Evolutionary conservation across 2,113 vertebrate genomes (phyloP), one percentile per base, ranked within the genome.

Genomic region (Corydoras maculifer): DNA sequence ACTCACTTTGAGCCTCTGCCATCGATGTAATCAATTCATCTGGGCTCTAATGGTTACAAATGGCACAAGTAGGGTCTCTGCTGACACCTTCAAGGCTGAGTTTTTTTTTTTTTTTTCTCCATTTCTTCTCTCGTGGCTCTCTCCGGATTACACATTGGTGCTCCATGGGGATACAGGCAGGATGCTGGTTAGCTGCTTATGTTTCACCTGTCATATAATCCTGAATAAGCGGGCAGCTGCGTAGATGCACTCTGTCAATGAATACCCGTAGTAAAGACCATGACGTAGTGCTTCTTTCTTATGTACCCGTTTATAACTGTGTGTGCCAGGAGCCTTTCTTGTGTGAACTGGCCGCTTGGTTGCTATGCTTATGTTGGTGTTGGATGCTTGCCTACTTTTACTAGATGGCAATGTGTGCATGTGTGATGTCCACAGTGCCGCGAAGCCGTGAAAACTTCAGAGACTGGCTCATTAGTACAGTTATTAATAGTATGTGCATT

Each of bases 1-100:
- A 74, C 73, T 72, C 69, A 54, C 58, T 53, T 67, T 61, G 32
- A 30, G 68, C 50, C 48, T 43, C 60, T 71, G 69, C 76, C 78
- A 77, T 73, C 72, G 73, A 77, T 77, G 73, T 73, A 67, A 80
- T 80, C 78, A 80, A 80, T 80, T 80, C 75, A 80, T 80, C 69
- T 70, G 62, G 75, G 75, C 75, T 80, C 75, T 80, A 80, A 80
- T 80, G 78, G 78, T 80, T 80, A 80, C 78, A 75, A 77, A 77
- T 77, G 75, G 78, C 69, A 75, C 69, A 68, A 75, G 75, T 77
- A 51, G 65, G 75, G 72, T 80, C 78, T 80, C 75, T 68, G 63
- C 53, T 67, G 78, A 75, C 78, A 75, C 69, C 70, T 72, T 77
- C 53, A 80, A 69, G 43, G 29, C 65, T 62, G 50, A 43, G 32